Evolutionary conservation across 1,140 invertebrate species (phyloP).

Genomic region (Drosophila biarmipes): DNA sequence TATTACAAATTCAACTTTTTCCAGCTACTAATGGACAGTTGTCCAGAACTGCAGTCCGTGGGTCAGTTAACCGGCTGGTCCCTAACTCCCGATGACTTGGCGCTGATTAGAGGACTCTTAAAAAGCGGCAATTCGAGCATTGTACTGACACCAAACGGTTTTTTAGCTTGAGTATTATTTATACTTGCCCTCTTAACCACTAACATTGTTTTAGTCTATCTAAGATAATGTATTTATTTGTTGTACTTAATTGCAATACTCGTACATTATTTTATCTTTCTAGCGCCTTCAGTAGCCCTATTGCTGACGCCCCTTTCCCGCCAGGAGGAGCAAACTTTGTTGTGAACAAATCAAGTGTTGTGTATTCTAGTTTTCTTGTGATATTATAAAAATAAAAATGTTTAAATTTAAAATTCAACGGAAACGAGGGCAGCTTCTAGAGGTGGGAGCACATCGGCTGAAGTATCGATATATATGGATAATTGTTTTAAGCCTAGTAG

Average conservation of each 20-base stretch:
- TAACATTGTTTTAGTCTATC: not conserved
- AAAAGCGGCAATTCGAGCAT: constrained; percentile 87
- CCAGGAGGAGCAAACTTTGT: constrained; percentile 23
- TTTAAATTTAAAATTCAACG: constrained; percentile 28
- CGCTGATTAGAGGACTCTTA: constrained; percentile 87
- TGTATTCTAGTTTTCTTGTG: constrained; percentile 60
- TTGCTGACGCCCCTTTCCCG: not conserved
- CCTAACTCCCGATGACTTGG: constrained; percentile 87
- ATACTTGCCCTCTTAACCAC: constrained; percentile 25
- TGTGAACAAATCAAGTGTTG: constrained; percentile 36
- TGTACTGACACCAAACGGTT: constrained; percentile 86
- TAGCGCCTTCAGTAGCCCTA: constrained; percentile 64
- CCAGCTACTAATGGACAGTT: constrained; percentile 86
- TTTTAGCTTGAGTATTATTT: constrained; percentile 83
- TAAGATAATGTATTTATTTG: constrained; percentile 8
- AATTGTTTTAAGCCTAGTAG: too few relatives aligned
- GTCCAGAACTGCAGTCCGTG: constrained; percentile 87
- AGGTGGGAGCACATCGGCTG: too few relatives aligned
- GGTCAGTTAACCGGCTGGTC: constrained; percentile 88
- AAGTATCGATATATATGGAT: too few relatives aligned
- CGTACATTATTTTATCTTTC: constrained; percentile 45
- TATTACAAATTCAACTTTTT: not conserved
- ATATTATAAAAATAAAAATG: constrained; percentile 70
- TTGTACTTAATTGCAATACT: not conserved
- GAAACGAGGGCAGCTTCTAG: too few relatives aligned